Conservation (phyloP, 2,888 invertebrate species). For the Ariolimax columbianus region DNA sequence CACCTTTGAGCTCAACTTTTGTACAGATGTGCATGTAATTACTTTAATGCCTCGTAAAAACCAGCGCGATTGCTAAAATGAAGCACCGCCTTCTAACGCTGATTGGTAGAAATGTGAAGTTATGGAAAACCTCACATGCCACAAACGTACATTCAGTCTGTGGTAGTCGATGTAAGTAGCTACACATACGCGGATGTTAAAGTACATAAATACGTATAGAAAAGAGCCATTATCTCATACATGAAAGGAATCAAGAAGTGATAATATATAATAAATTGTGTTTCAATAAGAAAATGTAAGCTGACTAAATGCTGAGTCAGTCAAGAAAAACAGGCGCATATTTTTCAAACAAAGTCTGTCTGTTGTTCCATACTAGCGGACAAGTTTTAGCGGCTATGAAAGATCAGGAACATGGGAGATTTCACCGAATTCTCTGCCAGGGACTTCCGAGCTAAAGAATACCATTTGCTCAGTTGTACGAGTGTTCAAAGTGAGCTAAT, state of each 20-base stretch:
- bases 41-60: too few species aligned
- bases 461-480: constrained; percentile 23
- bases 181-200: not conserved
- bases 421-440: not conserved
- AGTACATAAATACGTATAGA: not conserved
- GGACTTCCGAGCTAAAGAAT: not conserved
- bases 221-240: not conserved
- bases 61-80: not conserved
- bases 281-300: not conserved
- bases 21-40: too few species aligned
- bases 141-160: not conserved
- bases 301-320: not conserved
- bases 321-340: not conserved
- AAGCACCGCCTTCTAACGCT: constrained; percentile 1
- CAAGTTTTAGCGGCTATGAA: not conserved
- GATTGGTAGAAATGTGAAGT: not conserved
- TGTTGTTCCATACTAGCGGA: not conserved
- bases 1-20: too few species aligned
- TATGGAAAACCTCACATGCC: not conserved
- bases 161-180: not conserved
- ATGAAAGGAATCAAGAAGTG: not conserved
- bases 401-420: constrained; percentile 15
- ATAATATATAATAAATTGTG: not conserved
- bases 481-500: constrained; percentile 42
- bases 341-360: not conserved